Evolutionary conservation across 2,888 invertebrate genomes (phyloP).

Genomic region (Lampropteryx suffumata): DNA sequence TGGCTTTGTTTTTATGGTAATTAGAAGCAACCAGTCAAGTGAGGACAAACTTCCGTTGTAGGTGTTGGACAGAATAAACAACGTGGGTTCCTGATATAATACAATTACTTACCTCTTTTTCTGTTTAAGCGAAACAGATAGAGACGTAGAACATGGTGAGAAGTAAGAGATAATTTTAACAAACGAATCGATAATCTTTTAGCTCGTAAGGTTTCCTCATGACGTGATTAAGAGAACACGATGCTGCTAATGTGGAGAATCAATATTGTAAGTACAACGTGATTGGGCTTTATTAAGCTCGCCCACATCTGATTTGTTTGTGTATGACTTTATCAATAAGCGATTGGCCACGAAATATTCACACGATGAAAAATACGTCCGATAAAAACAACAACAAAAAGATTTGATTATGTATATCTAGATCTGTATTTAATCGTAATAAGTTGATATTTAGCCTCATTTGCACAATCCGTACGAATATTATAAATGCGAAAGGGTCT

Average conservation of each 20-base stretch:
- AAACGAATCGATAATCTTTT: slow-evolving; percentile 46
- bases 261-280: slow-evolving; percentile 38
- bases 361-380: too few species aligned
- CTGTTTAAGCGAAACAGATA: slow-evolving; percentile 29
- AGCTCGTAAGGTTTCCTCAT: slow-evolving; percentile 33
- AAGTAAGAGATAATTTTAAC: slow-evolving; percentile 52
- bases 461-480: too few species aligned
- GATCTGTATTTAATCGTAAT: too few species aligned
- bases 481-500: too few species aligned
- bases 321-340: neutral
- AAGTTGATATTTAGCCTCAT: too few species aligned
- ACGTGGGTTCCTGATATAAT: slow-evolving; percentile 49
- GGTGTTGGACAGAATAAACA: slow-evolving; percentile 57
- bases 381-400: too few species aligned
- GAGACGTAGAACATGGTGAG: slow-evolving; percentile 37
- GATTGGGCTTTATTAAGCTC: slow-evolving; percentile 37
- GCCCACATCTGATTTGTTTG: slow-evolving; percentile 36
- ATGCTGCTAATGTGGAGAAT: slow-evolving; percentile 40
- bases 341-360: neutral
- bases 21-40: slow-evolving; percentile 64
- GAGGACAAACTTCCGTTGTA: slow-evolving; percentile 69
- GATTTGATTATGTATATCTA: too few species aligned
- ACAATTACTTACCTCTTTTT: slow-evolving; percentile 31
- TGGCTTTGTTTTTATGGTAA: slow-evolving; percentile 80
- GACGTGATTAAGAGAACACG: slow-evolving; percentile 44